These are phyloP conservation scores for Trichopria drosophilae DNA, from an alignment of 2,888 invertebrate genomes.

Conservation along the genomic window DNA sequence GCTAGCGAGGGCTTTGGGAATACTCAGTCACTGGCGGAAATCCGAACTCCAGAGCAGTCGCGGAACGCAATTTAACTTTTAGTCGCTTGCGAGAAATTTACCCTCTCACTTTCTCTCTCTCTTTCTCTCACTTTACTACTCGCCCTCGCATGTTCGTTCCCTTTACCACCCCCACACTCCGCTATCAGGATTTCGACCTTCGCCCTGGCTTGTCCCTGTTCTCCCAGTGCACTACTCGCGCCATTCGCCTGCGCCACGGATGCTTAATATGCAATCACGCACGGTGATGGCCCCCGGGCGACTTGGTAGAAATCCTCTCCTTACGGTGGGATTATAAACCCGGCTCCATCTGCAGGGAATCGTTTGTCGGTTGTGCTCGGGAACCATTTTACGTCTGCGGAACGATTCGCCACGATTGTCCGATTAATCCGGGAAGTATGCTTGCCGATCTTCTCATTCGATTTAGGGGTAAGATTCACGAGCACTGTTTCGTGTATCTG, in stretches of 20 bases:
- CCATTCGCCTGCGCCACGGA: constrained; percentile 20
- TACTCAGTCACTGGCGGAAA: constrained; percentile 52
- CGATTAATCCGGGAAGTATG: constrained; percentile 8
- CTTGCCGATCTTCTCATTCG: not conserved
- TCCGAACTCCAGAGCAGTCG: constrained; percentile 48
- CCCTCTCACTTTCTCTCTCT: constrained; percentile 18
- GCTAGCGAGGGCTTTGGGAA: constrained; percentile 46
- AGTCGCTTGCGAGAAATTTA: constrained; percentile 47
- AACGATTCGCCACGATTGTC: constrained; percentile 20
- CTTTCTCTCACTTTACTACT: constrained; percentile 23
- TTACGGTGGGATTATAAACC: constrained; percentile 35
- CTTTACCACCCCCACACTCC: no score
- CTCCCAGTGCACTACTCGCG: no score
- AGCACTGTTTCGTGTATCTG: no score
- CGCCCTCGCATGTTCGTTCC: constrained; percentile 8
- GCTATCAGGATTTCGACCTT: no score
- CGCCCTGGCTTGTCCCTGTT: no score
- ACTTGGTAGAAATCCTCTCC: constrained; percentile 28
- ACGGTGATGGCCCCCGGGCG: constrained; percentile 41
- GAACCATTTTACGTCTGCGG: constrained; percentile 20
- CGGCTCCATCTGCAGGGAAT: constrained; percentile 20
- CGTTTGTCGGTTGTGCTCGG: constrained; percentile 11
- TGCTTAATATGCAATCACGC: constrained; percentile 51
- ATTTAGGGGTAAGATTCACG: no score
- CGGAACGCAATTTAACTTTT: constrained; percentile 56